Base-by-base conservation (phyloP, 2,797 vertebrate species). In the Sebastes steindachneri region DNA sequence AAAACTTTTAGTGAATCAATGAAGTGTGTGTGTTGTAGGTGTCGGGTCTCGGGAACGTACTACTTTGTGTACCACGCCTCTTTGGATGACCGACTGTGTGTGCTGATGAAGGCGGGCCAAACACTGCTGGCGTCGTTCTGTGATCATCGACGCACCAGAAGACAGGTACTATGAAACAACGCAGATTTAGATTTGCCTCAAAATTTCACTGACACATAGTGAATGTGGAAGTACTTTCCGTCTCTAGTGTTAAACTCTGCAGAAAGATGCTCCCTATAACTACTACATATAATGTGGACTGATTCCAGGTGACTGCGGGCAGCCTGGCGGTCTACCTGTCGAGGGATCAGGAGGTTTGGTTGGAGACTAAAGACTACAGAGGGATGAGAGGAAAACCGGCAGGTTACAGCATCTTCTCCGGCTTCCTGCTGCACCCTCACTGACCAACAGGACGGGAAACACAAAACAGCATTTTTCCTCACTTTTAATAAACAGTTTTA, bases 31-130 rank as follows among this genome's bases (percentile, higher is more conserved):
- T 75, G 48, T 59, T 74, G n/a, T 1, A 94, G 93, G 77, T 93
- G 92, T 70, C 84, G 83, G 3, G 12, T 92, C 17, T 12, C 91
- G 0, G 93, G 93, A 9, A 92, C 74, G 0, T 94, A 94, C 73
- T 92, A 87, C 87, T 92, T 94, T 54, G 89, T 84, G 77, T 94
- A 23, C 51, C 93, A 94, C 12, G 91, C 92, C 3, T 86, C 92
- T 2, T 3, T 88, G 7, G 87, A 87, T 0, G 73, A 81, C 0
- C 54, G 19, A 17, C 83, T 94, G 31, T 93, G 92, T 29, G 84
- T 94, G 57, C 10, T 83, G 75, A 45, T 94, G 85, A 93, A 90
- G 60, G 4, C 83, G 9, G 75, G 86, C 23, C 0, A 66, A 0
- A 10, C 0, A 0, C 2, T 55, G 28, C 71, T 92, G 67, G 5